Percentiles rank a stretch among this genome's conserved stretches.
These are phyloP conservation scores for Lepetodrilus schrolli DNA, from an alignment of 2,888 invertebrate species.

Conservation along the genomic window DNA sequence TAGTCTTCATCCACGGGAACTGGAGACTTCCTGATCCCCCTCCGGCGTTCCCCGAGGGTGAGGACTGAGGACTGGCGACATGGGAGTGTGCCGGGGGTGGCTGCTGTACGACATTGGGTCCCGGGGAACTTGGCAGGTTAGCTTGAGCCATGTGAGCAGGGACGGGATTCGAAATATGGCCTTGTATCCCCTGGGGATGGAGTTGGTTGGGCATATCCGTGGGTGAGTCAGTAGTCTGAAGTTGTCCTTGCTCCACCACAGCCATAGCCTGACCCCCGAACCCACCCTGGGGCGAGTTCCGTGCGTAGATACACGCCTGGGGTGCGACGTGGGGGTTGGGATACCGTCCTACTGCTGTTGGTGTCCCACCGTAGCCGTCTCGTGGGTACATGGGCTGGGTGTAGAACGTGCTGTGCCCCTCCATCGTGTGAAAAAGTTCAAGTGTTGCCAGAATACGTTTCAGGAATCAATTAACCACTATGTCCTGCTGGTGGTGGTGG, in stretches of 20 bases:
- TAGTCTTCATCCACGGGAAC: conserved; percentile 75
- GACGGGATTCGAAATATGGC: conserved; percentile 12
- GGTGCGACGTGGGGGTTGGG: conserved; percentile 41
- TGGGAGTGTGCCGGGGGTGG: conserved; percentile 55
- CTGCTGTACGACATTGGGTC: conserved; percentile 36
- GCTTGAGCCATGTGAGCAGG: conserved; percentile 31
- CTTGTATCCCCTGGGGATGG: conserved; percentile 24
- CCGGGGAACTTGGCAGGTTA: conserved; percentile 9
- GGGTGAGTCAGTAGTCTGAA: conserved; percentile 42
- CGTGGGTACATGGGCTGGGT: conserved; percentile 56
- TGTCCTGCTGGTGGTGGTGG: not conserved
- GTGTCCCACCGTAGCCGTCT: conserved; percentile 40
- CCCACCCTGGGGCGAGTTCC: conserved; percentile 48
- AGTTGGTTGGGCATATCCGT: conserved; percentile 18
- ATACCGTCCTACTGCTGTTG: conserved; percentile 36
- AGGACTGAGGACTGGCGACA: not conserved
- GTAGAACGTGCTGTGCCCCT: conserved; percentile 60
- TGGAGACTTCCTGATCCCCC: conserved; percentile 56
- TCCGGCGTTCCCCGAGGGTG: conserved; percentile 24
- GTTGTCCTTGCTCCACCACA: conserved; percentile 61
- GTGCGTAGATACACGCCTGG: conserved; percentile 60
- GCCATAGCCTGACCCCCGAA: conserved; percentile 68
- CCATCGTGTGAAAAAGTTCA: conserved; percentile 51
- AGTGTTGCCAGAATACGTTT: not conserved
- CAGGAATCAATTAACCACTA: conserved; percentile 17